These are phyloP conservation scores for Campylorhamphus procurvoides DNA, from an alignment of 2,113 vertebrate species.

Conservation along the genomic window DNA sequence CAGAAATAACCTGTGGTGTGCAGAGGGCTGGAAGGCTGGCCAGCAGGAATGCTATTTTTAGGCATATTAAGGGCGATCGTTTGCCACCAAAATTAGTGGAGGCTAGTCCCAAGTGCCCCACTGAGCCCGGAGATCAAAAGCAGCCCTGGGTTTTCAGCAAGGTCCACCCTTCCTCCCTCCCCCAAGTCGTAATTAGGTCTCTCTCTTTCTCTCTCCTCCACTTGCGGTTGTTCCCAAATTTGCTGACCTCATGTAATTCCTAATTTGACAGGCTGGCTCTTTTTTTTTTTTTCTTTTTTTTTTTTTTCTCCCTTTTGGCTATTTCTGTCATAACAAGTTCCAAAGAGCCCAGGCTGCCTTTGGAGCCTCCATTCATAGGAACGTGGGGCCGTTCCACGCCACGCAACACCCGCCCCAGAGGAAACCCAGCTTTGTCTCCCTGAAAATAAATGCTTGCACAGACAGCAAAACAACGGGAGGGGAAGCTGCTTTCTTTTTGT, in stretches of 20 bases:
- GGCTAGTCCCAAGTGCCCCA: not conserved
- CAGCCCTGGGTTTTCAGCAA: not conserved
- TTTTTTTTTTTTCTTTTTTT: not conserved
- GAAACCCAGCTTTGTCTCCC: constrained; percentile 38
- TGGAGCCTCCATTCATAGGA: constrained; percentile 13
- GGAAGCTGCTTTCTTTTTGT: constrained; percentile 52
- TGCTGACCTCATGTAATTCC: constrained; percentile 67
- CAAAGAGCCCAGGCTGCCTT: constrained; percentile 10
- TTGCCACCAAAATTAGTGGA: not conserved
- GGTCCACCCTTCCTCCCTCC: not conserved
- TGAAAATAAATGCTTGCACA: constrained; percentile 40
- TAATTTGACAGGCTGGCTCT: constrained; percentile 48
- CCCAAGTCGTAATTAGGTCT: constrained; percentile 25
- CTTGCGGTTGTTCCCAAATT: constrained; percentile 27
- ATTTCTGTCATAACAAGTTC: constrained; percentile 41
- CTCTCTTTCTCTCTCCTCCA: constrained; percentile 34
- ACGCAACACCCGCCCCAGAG: constrained; percentile 4
- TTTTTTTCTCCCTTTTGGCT: not conserved
- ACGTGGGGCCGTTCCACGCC: not conserved
- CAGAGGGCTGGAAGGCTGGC: not conserved
- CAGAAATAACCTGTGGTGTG: not conserved
- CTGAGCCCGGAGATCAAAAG: not conserved
- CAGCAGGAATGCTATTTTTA: not conserved
- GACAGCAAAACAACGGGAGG: constrained; percentile 56
- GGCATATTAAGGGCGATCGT: not conserved